These are phyloP conservation scores for Frieseomelitta varia DNA, from an alignment of 1,140 invertebrate genomes.

Conservation along the genomic window DNA sequence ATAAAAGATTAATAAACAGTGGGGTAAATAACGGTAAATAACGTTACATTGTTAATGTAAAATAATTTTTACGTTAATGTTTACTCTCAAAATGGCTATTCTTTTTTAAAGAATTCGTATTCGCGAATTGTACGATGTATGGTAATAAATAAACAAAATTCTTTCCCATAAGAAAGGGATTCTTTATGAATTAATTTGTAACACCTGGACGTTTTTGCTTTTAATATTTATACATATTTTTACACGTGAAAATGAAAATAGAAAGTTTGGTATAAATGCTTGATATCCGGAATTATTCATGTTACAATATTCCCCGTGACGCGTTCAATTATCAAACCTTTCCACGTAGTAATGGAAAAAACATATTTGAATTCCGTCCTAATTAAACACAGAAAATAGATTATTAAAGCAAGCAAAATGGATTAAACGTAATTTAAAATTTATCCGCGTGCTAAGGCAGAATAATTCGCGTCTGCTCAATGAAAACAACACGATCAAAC, in stretches of 20 bases:
- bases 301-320: neutral
- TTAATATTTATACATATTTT: neutral
- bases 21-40: no score
- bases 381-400: constrained; percentile 9
- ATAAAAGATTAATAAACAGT: no score
- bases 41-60: no score
- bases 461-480: neutral
- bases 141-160: no score
- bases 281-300: neutral
- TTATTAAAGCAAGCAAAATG: neutral
- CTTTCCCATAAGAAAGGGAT: no score
- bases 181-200: no score
- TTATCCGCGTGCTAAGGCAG: neutral
- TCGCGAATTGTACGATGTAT: no score
- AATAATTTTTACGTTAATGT: no score
- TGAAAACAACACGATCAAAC: neutral
- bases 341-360: neutral
- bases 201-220: no score
- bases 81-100: no score
- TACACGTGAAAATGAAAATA: neutral
- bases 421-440: neutral
- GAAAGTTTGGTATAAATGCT: neutral
- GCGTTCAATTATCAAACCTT: neutral
- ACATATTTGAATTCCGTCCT: neutral
- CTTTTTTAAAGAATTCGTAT: no score